Percentiles rank a stretch among this genome's conserved stretches.
Conservation (phyloP, 2,113 vertebrate species). For the Eidolon helvum region DNA sequence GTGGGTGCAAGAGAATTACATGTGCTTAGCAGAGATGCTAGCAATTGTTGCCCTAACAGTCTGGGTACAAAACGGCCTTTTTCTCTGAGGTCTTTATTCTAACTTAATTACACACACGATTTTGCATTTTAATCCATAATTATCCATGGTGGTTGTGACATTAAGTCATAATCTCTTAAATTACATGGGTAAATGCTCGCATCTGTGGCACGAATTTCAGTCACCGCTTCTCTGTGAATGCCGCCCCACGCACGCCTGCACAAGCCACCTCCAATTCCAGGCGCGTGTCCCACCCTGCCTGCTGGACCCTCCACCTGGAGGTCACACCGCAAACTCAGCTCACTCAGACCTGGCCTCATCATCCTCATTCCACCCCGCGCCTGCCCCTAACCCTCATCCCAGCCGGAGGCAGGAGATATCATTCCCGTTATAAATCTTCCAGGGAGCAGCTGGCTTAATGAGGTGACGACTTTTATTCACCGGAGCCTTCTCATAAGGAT, state of each 20-base stretch:
- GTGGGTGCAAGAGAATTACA: not conserved
- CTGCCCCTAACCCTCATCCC: not conserved
- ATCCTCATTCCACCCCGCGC: not conserved
- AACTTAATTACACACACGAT: not conserved
- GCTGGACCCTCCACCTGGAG: not conserved
- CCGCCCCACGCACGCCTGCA: not conserved
- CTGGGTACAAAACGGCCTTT: not conserved
- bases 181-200: not conserved
- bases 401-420: not conserved
- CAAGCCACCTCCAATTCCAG: not conserved
- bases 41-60: not conserved
- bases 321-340: not conserved
- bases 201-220: not conserved
- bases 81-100: not conserved
- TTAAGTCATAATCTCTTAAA: not conserved
- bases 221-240: not conserved
- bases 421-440: not conserved
- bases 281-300: not conserved
- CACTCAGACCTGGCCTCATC: not conserved
- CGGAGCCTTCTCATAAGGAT: not conserved
- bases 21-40: not conserved
- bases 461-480: not conserved
- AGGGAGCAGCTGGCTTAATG: not conserved
- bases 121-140: not conserved
- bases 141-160: not conserved